A percentile compares a stretch with the other conserved stretches of the same genome.
Conservation (phyloP, 2,113 vertebrate species). For the Coturnix japonica region DNA sequence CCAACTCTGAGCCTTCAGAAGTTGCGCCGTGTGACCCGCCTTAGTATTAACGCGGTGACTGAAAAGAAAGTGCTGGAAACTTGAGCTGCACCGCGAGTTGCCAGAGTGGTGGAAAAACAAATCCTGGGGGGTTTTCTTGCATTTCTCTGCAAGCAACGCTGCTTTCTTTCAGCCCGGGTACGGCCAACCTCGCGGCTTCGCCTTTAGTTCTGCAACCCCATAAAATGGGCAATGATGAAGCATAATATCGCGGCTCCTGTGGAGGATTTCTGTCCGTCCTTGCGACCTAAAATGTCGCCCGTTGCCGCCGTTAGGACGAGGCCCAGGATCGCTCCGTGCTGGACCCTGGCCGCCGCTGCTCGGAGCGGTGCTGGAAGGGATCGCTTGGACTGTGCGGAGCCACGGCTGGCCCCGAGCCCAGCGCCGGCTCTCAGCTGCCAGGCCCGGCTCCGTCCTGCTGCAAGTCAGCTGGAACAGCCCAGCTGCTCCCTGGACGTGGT, state of each 20-base stretch:
- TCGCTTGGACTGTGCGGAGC: neutral
- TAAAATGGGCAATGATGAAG: neutral
- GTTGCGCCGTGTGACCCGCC: rapidly evolving
- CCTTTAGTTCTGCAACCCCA: neutral
- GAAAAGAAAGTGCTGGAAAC: constrained; percentile 45
- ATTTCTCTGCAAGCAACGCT: neutral
- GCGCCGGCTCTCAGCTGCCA: neutral
- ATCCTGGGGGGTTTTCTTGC: neutral
- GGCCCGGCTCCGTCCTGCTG: neutral
- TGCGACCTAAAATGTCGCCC: neutral
- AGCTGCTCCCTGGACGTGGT: constrained; percentile 74
- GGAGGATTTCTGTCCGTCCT: neutral
- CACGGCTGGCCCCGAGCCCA: neutral
- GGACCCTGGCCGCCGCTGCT: neutral
- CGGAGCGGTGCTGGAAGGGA: neutral
- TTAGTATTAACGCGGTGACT: neutral
- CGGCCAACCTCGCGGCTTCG: neutral
- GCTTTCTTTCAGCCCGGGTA: neutral
- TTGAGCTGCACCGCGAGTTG: neutral
- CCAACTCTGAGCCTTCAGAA: neutral
- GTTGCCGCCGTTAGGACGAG: neutral
- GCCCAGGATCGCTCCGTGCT: neutral
- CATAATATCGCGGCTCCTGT: no score
- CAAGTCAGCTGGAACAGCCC: constrained; percentile 78
- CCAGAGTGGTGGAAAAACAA: neutral